A percentile compares a stretch with the other conserved stretches of the same genome.
Evolutionary conservation across 2,113 vertebrate species (phyloP).

Genomic region (Megatriorchis doriae): DNA sequence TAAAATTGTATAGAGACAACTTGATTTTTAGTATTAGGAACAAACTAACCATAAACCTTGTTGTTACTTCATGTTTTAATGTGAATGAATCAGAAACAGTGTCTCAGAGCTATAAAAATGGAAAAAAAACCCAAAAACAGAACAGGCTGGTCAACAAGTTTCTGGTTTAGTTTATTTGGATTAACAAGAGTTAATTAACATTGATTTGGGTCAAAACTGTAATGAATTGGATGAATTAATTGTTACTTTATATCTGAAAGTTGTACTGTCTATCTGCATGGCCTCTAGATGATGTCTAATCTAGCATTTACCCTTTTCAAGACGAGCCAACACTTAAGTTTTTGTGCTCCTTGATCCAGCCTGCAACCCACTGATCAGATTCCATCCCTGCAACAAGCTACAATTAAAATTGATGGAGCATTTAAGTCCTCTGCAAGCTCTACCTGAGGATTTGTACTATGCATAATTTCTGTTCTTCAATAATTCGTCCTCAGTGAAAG

Average conservation of each 20-base stretch:
- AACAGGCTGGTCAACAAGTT: not conserved
- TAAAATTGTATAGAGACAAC: not conserved
- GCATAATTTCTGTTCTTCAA: not conserved
- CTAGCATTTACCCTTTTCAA: not conserved
- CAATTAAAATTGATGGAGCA: not conserved
- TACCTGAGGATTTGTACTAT: not conserved
- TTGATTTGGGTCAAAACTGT: not conserved
- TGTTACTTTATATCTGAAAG: not conserved
- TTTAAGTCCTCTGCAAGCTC: not conserved
- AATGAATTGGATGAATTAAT: not conserved
- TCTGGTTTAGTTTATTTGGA: not conserved
- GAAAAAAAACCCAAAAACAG: not conserved
- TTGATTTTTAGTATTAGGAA: not conserved
- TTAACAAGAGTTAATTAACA: not conserved
- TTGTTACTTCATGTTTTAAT: not conserved
- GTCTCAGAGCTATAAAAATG: not conserved
- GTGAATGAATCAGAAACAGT: not conserved
- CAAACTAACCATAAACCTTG: not conserved
- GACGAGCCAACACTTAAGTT: not conserved
- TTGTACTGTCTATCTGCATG: not conserved
- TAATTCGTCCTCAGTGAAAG: not conserved
- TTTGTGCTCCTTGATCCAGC: not conserved
- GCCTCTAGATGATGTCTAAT: not conserved
- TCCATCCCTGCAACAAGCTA: not conserved
- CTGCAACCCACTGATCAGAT: not conserved